Conservation (phyloP, 2,113 vertebrate species). For the Tauraco erythrolophus region DNA sequence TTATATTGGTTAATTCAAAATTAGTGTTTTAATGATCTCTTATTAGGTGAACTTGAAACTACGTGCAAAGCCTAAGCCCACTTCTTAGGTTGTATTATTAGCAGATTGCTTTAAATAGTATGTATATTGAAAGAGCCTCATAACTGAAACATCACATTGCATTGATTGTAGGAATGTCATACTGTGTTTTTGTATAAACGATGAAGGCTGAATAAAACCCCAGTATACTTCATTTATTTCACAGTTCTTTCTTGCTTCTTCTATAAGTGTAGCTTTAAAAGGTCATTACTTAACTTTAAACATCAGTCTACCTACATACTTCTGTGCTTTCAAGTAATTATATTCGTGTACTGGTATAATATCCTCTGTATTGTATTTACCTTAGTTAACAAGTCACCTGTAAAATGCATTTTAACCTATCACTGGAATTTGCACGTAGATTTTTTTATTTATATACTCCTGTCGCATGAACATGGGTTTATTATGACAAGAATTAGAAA, state of each 20-base stretch:
- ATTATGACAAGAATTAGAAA: not conserved
- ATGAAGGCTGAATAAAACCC: not conserved
- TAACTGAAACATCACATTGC: not conserved
- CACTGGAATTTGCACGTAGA: not conserved
- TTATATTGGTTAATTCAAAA: not conserved
- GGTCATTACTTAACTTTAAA: not conserved
- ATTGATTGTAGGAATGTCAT: not conserved
- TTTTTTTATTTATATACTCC: not conserved
- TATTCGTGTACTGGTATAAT: not conserved
- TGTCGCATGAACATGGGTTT: not conserved
- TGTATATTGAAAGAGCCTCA: not conserved
- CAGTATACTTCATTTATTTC: not conserved
- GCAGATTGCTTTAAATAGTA: constrained; percentile 15
- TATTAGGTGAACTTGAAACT: not conserved
- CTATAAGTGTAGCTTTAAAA: not conserved
- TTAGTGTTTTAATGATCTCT: not conserved
- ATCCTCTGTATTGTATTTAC: not conserved
- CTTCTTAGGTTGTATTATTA: not conserved
- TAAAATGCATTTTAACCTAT: not conserved
- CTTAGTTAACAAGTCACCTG: not conserved
- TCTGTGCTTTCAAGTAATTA: not conserved
- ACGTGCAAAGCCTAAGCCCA: not conserved
- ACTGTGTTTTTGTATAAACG: constrained; percentile 15
- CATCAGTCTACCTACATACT: not conserved
- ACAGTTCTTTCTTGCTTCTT: not conserved